Base-by-base conservation (phyloP, 2,113 vertebrate genomes). In the Hiodon alosoides region DNA sequence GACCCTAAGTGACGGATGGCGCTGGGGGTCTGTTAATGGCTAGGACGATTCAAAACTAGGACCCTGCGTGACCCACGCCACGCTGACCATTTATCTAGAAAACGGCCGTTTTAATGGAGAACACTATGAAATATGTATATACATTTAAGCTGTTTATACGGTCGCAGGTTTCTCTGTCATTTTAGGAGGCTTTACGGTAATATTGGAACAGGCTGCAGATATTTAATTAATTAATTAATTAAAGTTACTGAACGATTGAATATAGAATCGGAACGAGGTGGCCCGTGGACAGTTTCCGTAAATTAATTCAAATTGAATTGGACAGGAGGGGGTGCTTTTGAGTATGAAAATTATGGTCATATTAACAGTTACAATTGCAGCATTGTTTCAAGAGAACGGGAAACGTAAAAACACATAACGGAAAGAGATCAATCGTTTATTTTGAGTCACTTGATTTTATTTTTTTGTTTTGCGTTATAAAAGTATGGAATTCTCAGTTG, bases 261-360 rank as follows among this genome's bases (percentile, higher is more conserved):
- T 62, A 66, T 50, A 1, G 50, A 4, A 17, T 62, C 17, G 13
- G 57, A 62, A 10, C 9, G 51, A 54, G 50, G 47, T 52, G 57
- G 57, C 51, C 59, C 52, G 31, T 7, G 74, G 17, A 62, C 77
- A 74, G 71, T 69, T 73, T 77, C 68, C 71, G 78, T 77, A 86
- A 84, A 77, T 86, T 89, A 84, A 89, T 86, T 84, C 77, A 82
- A 79, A 81, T 83, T 82, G 86, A 86, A 84, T 83, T 78, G 77
- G 79, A 81, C 80, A 79, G 81, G 83, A 82, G 80, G 78, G 77
- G 59, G 80, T 80, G 83, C 75, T 81, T 69, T 74, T 67, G 79
- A 80, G 79, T 81, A 78, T 77, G 79, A 80, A 51, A 74, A 84
- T 79, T 78, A 84, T 66, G 79, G 77, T 78, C 80, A 86, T 83